Evolutionary conservation across 2,888 invertebrate species (phyloP), one percentile per base, ranked within the genome.

Genomic region (Drosophila tanythrix): DNA sequence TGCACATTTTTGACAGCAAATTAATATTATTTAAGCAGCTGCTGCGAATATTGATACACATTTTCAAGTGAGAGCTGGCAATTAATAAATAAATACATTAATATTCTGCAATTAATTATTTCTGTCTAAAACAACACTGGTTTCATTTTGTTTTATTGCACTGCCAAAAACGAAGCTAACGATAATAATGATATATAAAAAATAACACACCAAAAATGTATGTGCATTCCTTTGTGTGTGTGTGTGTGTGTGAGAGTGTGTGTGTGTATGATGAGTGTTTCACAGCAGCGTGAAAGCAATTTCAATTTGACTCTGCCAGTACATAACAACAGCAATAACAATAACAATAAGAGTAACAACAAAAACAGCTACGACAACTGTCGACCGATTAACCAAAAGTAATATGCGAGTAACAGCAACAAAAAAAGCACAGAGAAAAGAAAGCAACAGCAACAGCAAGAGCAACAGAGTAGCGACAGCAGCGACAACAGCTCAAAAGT

Each of bases 401-500:
- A 74, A 82, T 73, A 79, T 71, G 65, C 68, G 71, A 67, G 65
- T 71, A 75, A 71, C 67, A 81, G 52, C 56, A 73, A 64, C 38
- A 77, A 35, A 50, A 57, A 57, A 52, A 73, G 65, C 59, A 66
- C 46, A 59, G 25, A 57, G 29, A 73, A 66, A 61, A 70, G 58
- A 60, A 70, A 74, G 61, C 66, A 51, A 52, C 48, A 61, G 53
- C 80, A 38, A 64, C 65, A 70, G 51, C 68, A 60, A 65, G 66
- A 73, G 60, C 64, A 38, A 84, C 89, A 83, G 38, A 18, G 38
- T 8, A 74, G 61, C 65, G 38, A 50, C 68, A 70, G 62, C 75
- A 69, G 61, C 76, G 76, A 84, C 88, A 81, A 84, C 88, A 89
- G 83, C 89, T 88, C 85, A 85, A 85, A 87, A 90, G 86, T 88